Conservation (phyloP, 2,113 vertebrate species). For the Takifugu bimaculatus region DNA sequence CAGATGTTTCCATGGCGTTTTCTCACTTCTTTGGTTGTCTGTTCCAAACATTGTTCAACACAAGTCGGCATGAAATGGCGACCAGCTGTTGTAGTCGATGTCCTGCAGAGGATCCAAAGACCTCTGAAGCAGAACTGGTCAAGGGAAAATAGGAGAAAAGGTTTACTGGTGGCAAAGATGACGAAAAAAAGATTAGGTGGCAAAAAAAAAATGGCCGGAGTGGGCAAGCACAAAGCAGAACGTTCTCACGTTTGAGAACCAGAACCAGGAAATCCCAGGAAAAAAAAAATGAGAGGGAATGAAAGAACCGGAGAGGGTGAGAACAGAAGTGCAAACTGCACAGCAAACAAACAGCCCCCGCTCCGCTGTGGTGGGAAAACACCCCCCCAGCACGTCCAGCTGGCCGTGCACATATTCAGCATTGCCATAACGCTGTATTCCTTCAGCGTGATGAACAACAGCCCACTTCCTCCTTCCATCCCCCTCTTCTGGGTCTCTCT, state of each 20-base stretch:
- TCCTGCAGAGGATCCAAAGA: slow-evolving; percentile 24
- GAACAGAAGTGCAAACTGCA: slow-evolving; percentile 3
- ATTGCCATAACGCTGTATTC: neutral
- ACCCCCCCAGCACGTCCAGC: slow-evolving; percentile 13
- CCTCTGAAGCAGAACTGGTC: slow-evolving; percentile 3
- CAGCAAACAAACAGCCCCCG: slow-evolving; percentile 27
- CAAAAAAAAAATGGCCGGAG: too few relatives aligned
- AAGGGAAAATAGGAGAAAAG: slow-evolving; percentile 10
- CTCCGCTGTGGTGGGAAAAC: neutral
- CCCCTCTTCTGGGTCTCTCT: neutral
- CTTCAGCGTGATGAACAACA: slow-evolving; percentile 2
- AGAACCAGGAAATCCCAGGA: neutral
- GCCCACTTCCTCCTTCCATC: slow-evolving; percentile 1
- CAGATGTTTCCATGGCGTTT: neutral
- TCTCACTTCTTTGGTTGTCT: slow-evolving; percentile 1
- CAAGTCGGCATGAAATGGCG: slow-evolving; percentile 31
- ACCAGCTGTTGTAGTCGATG: slow-evolving; percentile 33
- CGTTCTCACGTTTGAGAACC: neutral
- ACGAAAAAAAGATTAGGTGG: too few relatives aligned
- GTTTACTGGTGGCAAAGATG: too few relatives aligned
- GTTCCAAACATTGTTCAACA: slow-evolving; percentile 5
- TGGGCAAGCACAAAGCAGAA: neutral
- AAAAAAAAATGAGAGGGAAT: slow-evolving; percentile 12
- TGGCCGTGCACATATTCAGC: slow-evolving; percentile 12
- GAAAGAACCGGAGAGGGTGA: slow-evolving; percentile 14